A percentile compares a stretch with the other conserved stretches of the same genome.
phyloP scores from a whole-genome alignment of 2,888 invertebrate genomes.

The Pristionchus mayeri region DNA sequence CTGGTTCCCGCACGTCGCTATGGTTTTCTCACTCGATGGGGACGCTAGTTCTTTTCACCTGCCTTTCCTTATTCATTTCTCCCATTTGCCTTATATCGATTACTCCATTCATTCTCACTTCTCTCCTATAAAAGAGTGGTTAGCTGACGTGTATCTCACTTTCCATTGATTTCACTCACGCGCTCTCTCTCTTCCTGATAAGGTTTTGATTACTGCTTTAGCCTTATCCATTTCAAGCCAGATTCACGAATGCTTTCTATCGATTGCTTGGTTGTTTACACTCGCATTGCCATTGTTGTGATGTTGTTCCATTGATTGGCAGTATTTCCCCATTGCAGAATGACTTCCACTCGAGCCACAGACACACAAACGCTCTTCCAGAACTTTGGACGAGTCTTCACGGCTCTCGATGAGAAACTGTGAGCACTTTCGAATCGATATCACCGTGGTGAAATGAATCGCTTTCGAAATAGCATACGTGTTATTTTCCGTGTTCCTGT shows the following conservation, averaged over 20 bases:
- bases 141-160: slow-evolving; percentile 39
- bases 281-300: background rate
- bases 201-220: slow-evolving; percentile 7
- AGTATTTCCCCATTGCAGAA: background rate
- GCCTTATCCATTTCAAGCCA: background rate
- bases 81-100: no score
- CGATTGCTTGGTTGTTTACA: background rate
- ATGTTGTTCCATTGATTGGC: no score
- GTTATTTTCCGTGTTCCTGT: slow-evolving; percentile 13
- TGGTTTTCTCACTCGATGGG: background rate
- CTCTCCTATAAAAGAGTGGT: background rate
- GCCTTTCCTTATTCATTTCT: no score
- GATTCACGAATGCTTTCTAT: background rate
- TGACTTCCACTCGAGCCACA: slow-evolving; percentile 30
- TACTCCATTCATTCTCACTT: background rate
- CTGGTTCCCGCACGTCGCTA: background rate
- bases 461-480: background rate
- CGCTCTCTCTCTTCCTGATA: background rate
- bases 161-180: slow-evolving; percentile 21
- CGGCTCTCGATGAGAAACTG: slow-evolving; percentile 64
- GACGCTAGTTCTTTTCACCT: background rate
- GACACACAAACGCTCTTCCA: slow-evolving; percentile 51
- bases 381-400: slow-evolving; percentile 61
- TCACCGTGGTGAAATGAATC: background rate
- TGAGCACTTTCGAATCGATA: slow-evolving; percentile 46